A percentile compares a stretch with the other conserved stretches of the same genome.
Evolutionary conservation across 2,797 vertebrate genomes (phyloP).

Genomic region (Sardinella longiceps): DNA sequence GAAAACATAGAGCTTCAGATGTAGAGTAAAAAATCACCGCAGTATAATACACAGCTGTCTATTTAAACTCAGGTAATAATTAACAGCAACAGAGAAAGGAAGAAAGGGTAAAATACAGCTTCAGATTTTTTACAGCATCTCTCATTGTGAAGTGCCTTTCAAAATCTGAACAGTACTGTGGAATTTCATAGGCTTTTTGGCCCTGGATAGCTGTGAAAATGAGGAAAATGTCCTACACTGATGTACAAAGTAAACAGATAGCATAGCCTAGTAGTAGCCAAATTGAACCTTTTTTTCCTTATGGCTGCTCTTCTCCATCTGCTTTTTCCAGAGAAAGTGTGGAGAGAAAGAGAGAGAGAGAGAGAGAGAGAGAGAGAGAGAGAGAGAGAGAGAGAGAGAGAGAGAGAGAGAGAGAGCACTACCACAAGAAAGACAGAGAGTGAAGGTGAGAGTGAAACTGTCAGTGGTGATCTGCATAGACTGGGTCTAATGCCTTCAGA

Average conservation of each 20-base stretch:
- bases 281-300: too few species aligned
- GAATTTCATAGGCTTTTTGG: neutral
- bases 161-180: neutral
- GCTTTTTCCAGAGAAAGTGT: neutral
- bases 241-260: too few species aligned
- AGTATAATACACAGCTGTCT: neutral
- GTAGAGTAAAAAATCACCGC: neutral
- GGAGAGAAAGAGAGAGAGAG: too few species aligned
- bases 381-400: neutral
- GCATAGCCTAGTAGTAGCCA: too few species aligned
- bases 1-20: neutral
- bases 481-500: slow-evolving; percentile 64
- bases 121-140: too few species aligned
- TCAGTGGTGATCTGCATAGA: slow-evolving; percentile 68
- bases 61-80: neutral
- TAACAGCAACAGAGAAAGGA: too few species aligned
- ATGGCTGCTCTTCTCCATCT: neutral
- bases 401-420: neutral
- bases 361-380: neutral
- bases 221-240: too few species aligned
- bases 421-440: slow-evolving; percentile 41
- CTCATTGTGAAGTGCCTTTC: neutral
- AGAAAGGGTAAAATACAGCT: too few species aligned
- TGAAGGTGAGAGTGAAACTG: slow-evolving; percentile 43
- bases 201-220: too few species aligned